Base-by-base conservation (phyloP, 1,140 invertebrate species). In the Eulimnadia texana region DNA sequence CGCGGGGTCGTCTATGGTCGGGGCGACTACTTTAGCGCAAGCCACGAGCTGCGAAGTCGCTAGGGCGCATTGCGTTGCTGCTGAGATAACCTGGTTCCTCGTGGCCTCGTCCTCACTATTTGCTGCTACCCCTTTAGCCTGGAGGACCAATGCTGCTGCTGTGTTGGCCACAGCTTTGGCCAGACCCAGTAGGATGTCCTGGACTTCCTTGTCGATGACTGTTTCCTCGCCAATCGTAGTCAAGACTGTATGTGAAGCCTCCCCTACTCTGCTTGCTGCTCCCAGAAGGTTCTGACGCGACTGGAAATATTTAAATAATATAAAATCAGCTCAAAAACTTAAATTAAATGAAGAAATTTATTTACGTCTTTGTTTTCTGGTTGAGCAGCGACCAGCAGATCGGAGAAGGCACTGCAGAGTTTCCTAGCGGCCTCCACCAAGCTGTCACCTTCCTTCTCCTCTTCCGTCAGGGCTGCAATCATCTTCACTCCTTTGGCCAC, bases 41-140 rank as follows among this genome's bases (percentile, higher is more conserved):
- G 96, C 93, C 0, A 99, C 94, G 1, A 99, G 77, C 71, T 99
- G 96, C 28, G 93, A 97, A 0, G 96, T 99, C 1, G 93, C 91
- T 25, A 99, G 76, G 0, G 96, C 96, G 74, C 93, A 96, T 72
- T 98, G 86, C 0, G 93, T 97, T 0, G 96, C 96, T 0, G 91
- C 88, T 10, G 85, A 85, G 66, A 98, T 98, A 1, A 98, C 91
- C 66, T 82, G 80, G 73, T 97, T 95, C 68, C 79, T 76, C 11
- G 75, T 68, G 3, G 70, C 73, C 62, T 79, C 74, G 63, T 83
- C 78, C 22, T 78, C 77, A 68, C 92, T 93, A 53, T 86, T 90
- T 3, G 87, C 85, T 0, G 95, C 91, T 54, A 93, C 88, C 68
- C 86, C 89, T 75, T 97, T 96, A 0, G 95, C 93, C 70, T 93